phyloP scores from a whole-genome alignment of 2,113 vertebrate species.

The Tiliqua scincoides region DNA sequence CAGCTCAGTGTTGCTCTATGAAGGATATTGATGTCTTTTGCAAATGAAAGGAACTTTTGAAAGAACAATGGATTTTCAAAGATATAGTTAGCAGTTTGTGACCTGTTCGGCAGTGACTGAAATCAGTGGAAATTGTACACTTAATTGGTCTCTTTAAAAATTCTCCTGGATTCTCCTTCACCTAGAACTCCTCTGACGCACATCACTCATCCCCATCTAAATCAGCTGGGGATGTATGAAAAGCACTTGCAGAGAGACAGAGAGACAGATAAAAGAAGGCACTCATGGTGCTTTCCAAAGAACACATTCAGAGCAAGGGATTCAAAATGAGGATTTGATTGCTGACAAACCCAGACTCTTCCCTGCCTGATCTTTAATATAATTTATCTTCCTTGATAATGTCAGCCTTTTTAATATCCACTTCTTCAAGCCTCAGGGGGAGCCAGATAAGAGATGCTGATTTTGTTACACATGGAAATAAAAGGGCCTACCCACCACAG shows the following conservation, averaged over 20 bases:
- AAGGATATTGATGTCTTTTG: background rate
- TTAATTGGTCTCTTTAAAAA: conserved; percentile 6
- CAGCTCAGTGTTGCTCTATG: background rate
- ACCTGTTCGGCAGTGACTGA: background rate
- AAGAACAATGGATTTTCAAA: background rate
- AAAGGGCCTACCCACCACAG: background rate
- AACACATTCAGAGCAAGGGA: background rate
- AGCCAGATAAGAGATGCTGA: background rate
- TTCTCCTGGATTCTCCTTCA: background rate
- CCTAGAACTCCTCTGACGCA: background rate
- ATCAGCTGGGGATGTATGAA: accelerated
- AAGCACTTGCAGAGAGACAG: background rate
- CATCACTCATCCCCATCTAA: background rate
- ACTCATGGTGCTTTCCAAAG: accelerated
- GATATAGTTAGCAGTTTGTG: background rate
- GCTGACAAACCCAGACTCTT: accelerated
- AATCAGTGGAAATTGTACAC: background rate
- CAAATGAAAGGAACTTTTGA: background rate
- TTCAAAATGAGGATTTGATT: background rate
- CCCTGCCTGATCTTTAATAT: background rate
- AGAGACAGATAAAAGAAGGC: background rate
- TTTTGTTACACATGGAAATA: background rate
- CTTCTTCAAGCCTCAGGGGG: background rate
- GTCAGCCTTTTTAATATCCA: background rate
- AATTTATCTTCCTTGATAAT: background rate